Base-by-base conservation (phyloP, 1,140 invertebrate species). In the Lasioglossum albipes region DNA sequence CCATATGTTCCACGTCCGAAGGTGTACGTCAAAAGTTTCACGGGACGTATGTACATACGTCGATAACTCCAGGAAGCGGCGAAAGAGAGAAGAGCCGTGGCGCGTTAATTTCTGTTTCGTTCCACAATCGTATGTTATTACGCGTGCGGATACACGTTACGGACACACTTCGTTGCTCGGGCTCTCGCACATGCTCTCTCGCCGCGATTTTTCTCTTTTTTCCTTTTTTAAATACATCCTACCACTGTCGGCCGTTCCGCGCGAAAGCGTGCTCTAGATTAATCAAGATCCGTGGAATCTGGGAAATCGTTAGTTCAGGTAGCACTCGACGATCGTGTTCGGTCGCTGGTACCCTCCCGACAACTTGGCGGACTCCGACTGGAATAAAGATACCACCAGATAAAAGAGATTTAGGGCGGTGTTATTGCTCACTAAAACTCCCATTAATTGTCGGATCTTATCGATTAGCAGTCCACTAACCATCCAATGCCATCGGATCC, bases 111-210 rank as follows among this genome's bases (percentile, higher is more conserved):
- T 68, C 66, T 22, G 42, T 68, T 68, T 68, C 66, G n/a, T 62
- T 54, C 68, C 64, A 36, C 36, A 68, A 62, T 31, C 22, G 18
- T 49, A 27, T 70, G 61, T 59, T 71, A 42, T 71, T 78, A 62
- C 52, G 64, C 27, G 41, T 59, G 52, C 68, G 45, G 49, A 81
- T 61, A 61, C 64, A 31, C 70, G 52, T 67, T 65, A 76, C 54
- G 61, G 68, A 78, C 22, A 64, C 75, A 73, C 49, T 78, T 16
- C 68, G 59, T 20, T 81, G 61, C 66, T 18, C 57, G 65, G 45
- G 41, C 45, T n/a, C 49, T 70, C 67, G 22, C 61, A 36, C 67
- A 66, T 27, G n/a, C 42, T 27, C 42, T 13, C 66, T 4, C 18
- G 20, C 2, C n/a, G 20, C 10, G 10, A 18, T 64, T 41, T 41